Evolutionary conservation across 1,140 invertebrate species (phyloP).

Genomic region (Diachasma alloeum): DNA sequence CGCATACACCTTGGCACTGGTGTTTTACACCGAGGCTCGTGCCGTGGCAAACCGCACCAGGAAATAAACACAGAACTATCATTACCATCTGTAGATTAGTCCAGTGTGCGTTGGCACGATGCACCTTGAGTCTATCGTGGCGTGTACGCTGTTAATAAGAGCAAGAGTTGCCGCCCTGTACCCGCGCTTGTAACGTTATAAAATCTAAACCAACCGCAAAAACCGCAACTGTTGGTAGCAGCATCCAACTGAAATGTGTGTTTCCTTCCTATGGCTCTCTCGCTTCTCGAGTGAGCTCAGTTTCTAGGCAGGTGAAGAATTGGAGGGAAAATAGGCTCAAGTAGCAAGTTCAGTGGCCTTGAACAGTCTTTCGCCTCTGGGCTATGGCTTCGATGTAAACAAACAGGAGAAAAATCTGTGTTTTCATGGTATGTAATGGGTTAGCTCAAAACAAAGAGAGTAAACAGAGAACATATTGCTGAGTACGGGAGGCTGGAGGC

Average conservation of each 20-base stretch:
- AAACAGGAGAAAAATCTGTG: background rate
- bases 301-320: background rate
- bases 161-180: background rate
- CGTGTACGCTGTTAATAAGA: slow-evolving; percentile 20
- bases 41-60: slow-evolving; percentile 47
- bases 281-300: background rate
- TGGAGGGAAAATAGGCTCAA: slow-evolving; percentile 41
- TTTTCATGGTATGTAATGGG: background rate
- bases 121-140: background rate
- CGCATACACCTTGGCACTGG: background rate
- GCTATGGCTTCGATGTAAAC: background rate
- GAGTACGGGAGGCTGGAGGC: too few relatives aligned
- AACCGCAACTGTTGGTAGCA: slow-evolving; percentile 38
- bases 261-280: background rate
- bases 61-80: slow-evolving; percentile 52
- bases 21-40: slow-evolving; percentile 39
- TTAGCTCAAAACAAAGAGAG: background rate
- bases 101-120: background rate
- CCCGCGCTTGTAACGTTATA: slow-evolving; percentile 40
- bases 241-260: background rate
- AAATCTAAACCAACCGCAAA: slow-evolving; percentile 50
- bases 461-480: background rate
- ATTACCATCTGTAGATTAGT: slow-evolving; percentile 44
- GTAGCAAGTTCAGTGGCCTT: slow-evolving; percentile 54
- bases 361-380: slow-evolving; percentile 22